Percentiles rank a stretch among this genome's conserved stretches.
Conservation (phyloP, 1,140 invertebrate species). For the Lutraria rhynchaena region DNA sequence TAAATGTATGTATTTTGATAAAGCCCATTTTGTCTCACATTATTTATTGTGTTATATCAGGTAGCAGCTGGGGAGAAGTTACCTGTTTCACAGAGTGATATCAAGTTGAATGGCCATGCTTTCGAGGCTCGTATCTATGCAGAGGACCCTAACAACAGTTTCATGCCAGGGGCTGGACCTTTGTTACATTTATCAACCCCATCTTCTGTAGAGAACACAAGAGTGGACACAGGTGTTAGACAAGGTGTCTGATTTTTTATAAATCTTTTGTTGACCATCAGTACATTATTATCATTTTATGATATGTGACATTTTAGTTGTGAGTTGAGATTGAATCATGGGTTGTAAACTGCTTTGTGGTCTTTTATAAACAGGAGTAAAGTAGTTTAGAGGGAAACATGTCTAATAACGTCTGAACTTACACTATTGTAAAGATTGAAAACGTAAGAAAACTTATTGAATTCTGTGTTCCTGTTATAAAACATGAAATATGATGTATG, state of each 20-base stretch:
- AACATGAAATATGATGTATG: too few relatives aligned
- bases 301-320: too few relatives aligned
- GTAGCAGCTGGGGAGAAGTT: constrained; percentile 93
- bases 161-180: constrained; percentile 90
- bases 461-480: too few relatives aligned
- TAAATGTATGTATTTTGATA: background rate
- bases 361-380: too few relatives aligned
- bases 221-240: constrained; percentile 82
- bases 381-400: too few relatives aligned
- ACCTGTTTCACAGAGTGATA: constrained; percentile 91
- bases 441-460: too few relatives aligned
- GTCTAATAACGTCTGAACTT: too few relatives aligned
- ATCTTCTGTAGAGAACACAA: constrained; percentile 64
- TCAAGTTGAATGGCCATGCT: constrained; percentile 88
- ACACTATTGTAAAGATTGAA: too few relatives aligned
- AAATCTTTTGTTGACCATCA: too few relatives aligned
- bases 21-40: background rate
- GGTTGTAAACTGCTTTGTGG: too few relatives aligned
- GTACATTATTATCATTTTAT: too few relatives aligned
- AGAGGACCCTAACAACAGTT: constrained; percentile 92
- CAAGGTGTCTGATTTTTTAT: constrained; percentile 83
- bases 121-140: constrained; percentile 98
- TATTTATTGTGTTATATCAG: constrained; percentile 69
- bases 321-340: too few relatives aligned
- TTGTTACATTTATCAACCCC: constrained; percentile 87